Evolutionary conservation across 53 echinoderm and acorn worm species (phyloP).

Genomic region (Paracentrotus lividus): DNA sequence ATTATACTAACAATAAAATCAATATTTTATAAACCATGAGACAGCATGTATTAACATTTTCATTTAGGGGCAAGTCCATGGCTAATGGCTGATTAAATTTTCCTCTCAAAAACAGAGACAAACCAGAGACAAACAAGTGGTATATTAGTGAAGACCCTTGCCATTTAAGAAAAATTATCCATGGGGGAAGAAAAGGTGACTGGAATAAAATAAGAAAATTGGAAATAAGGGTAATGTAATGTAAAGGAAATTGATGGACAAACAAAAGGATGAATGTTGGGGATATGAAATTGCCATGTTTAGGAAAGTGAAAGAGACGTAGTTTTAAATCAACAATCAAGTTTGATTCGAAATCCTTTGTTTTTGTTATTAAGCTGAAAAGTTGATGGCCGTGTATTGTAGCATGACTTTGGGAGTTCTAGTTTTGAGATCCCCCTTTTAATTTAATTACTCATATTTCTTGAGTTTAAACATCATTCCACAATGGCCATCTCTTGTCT

Average conservation of each 20-base stretch:
- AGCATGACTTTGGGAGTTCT: neutral
- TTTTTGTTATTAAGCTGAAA: neutral
- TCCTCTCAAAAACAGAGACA: neutral
- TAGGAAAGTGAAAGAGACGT: too few species aligned
- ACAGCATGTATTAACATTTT: too few species aligned
- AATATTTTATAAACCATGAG: too few species aligned
- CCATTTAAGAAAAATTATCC: too few species aligned
- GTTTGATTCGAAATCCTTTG: too few species aligned
- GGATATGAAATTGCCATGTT: neutral
- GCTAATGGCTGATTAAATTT: neutral
- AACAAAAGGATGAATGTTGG: too few species aligned
- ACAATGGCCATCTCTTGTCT: neutral
- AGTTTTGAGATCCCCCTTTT: neutral
- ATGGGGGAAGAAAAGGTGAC: neutral
- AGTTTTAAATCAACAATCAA: too few species aligned
- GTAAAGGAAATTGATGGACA: neutral
- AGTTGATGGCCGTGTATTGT: neutral
- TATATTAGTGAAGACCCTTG: too few species aligned
- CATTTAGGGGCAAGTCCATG: neutral
- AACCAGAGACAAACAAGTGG: neutral
- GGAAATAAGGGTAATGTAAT: neutral
- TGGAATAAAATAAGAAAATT: neutral
- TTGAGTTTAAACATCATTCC: neutral
- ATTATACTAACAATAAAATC: too few species aligned
- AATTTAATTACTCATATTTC: neutral